Evolutionary conservation across 2,888 invertebrate genomes (phyloP).

Genomic region (Leucoma salicis): DNA sequence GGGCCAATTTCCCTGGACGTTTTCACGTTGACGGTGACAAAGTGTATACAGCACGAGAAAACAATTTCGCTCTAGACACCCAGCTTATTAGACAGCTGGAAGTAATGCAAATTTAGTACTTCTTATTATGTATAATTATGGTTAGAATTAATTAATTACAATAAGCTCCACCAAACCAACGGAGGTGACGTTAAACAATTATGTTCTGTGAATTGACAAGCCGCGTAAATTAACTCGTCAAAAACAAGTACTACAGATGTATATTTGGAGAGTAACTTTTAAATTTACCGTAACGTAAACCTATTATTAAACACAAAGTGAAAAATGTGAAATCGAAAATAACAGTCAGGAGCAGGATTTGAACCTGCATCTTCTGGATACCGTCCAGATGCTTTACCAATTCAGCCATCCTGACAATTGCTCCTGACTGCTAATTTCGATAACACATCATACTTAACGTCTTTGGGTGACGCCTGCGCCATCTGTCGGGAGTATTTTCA

Average conservation of each 20-base stretch:
- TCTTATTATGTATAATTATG: conserved; percentile 32
- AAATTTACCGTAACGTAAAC: no score
- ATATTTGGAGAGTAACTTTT: background rate
- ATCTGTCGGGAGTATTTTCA: no score
- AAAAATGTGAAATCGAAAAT: no score
- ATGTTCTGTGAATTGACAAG: conserved; percentile 15
- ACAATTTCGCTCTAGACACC: conserved; percentile 62
- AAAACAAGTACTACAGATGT: conserved; percentile 11
- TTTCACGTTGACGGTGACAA: conserved; percentile 74
- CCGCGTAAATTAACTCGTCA: conserved; percentile 15
- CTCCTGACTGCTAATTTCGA: no score
- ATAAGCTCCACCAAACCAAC: conserved; percentile 25
- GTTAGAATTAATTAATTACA: conserved; percentile 31
- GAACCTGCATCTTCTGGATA: no score
- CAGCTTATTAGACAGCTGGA: conserved; percentile 60
- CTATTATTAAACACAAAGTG: no score
- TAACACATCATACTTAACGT: no score
- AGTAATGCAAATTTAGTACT: conserved; percentile 57
- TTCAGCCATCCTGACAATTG: no score
- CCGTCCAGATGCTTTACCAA: no score
- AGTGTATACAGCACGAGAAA: conserved; percentile 57
- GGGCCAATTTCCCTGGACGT: conserved; percentile 73
- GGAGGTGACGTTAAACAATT: conserved; percentile 15
- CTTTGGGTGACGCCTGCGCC: no score
- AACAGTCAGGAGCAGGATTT: no score